Evolutionary conservation across 2,797 vertebrate genomes (phyloP).

Genomic region (Nannoperca obscura): DNA sequence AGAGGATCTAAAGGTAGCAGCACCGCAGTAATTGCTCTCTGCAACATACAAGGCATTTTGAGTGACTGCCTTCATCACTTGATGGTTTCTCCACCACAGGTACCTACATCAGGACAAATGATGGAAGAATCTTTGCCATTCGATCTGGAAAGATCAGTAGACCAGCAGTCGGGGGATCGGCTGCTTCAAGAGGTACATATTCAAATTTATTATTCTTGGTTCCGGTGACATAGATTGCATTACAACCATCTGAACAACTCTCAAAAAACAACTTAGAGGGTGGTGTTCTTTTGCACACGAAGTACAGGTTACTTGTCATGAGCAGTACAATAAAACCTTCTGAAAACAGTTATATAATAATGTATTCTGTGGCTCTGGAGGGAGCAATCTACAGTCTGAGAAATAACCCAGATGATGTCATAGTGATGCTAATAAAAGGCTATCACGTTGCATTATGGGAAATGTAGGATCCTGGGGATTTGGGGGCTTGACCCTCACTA

Average conservation of each 20-base stretch:
- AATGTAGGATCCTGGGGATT: neutral
- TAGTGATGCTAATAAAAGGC: neutral
- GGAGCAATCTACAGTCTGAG: neutral
- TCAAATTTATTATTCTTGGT: neutral
- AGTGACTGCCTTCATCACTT: neutral
- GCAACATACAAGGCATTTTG: neutral
- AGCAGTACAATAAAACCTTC: neutral
- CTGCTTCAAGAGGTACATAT: constrained; percentile 86
- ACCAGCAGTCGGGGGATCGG: constrained; percentile 82
- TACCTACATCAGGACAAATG: constrained; percentile 96
- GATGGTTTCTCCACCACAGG: constrained; percentile 81
- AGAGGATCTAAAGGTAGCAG: constrained; percentile 95
- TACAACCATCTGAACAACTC: neutral
- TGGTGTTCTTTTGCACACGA: neutral
- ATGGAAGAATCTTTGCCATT: constrained; percentile 98
- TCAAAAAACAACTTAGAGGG: neutral
- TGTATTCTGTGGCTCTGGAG: neutral
- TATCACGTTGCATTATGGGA: neutral
- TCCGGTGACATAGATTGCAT: neutral
- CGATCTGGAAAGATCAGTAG: constrained; percentile 95
- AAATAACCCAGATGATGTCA: neutral
- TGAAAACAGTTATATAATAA: neutral
- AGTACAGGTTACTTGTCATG: neutral
- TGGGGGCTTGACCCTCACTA: too few species aligned
- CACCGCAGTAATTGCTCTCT: neutral